A percentile compares a stretch with the other conserved stretches of the same genome.
Conservation (phyloP, 2,888 invertebrate species). For the Drymonia ruficornis region DNA sequence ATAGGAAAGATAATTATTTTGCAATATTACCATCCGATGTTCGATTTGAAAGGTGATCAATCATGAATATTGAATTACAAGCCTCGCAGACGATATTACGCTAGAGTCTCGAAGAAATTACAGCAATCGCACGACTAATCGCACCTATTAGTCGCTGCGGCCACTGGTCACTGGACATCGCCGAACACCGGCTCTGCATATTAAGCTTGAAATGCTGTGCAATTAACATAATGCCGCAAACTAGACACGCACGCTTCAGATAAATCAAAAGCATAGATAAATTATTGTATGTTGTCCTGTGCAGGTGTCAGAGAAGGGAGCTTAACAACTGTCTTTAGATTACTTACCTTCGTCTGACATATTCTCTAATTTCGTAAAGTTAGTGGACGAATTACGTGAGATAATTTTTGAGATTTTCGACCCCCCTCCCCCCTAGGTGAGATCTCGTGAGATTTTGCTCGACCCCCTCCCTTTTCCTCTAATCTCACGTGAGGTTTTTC, state of each 20-base stretch:
- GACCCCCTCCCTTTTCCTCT: too few species aligned
- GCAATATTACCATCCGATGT: background rate
- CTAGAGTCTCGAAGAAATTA: background rate
- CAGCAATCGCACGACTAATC: constrained; percentile 16
- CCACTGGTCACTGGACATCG: background rate
- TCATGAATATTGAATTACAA: constrained; percentile 3
- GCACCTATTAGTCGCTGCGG: constrained; percentile 9
- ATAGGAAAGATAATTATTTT: constrained; percentile 1
- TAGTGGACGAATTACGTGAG: too few species aligned
- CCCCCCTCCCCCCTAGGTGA: too few species aligned
- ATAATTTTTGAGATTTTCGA: too few species aligned
- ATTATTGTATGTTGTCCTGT: too few species aligned
- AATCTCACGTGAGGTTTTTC: too few species aligned
- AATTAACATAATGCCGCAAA: background rate
- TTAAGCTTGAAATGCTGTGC: background rate
- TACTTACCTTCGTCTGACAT: too few species aligned
- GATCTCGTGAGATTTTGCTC: too few species aligned
- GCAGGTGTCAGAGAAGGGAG: too few species aligned
- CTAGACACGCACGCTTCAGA: background rate
- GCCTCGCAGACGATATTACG: background rate
- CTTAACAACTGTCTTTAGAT: too few species aligned
- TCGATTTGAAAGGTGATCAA: background rate
- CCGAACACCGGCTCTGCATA: background rate
- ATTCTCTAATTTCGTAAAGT: too few species aligned
- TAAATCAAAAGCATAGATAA: too few species aligned